phyloP scores from a whole-genome alignment of 2,888 invertebrate genomes.

The Tortrix viridana region DNA sequence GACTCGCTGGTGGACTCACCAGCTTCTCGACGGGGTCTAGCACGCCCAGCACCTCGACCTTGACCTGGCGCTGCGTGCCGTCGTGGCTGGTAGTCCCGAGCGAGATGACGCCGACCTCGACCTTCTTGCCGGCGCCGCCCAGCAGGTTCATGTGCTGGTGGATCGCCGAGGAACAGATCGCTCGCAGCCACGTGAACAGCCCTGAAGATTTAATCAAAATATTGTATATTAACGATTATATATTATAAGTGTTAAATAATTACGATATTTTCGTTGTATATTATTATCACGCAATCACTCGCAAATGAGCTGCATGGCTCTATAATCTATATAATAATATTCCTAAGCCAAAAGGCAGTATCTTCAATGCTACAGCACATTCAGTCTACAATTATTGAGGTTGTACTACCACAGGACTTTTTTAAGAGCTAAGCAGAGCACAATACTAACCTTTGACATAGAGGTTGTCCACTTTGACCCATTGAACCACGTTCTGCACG shows the following conservation, averaged over 20 bases:
- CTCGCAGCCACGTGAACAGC: conserved; percentile 86
- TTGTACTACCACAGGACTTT: no score
- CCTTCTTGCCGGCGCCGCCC: conserved; percentile 88
- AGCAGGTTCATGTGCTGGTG: conserved; percentile 90
- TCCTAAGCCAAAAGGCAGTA: no score
- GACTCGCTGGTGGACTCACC: conserved; percentile 54
- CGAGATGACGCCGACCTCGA: conserved; percentile 94
- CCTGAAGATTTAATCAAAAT: no score
- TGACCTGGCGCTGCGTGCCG: conserved; percentile 90
- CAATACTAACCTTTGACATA: conserved; percentile 75
- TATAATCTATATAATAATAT: no score
- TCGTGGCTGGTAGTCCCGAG: conserved; percentile 93
- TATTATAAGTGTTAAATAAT: no score
- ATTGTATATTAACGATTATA: no score
- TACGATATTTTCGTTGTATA: no score
- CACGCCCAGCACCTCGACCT: conserved; percentile 94
- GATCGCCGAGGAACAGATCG: conserved; percentile 91
- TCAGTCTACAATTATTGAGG: no score
- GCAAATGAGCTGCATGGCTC: no score
- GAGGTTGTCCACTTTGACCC: conserved; percentile 88
- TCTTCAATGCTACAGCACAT: no score
- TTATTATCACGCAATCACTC: no score
- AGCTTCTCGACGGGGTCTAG: conserved; percentile 89
- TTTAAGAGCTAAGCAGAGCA: no score
- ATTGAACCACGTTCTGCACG: conserved; percentile 93